Evolutionary conservation across 2,888 invertebrate species (phyloP).

Genomic region (Smittia sp.): DNA sequence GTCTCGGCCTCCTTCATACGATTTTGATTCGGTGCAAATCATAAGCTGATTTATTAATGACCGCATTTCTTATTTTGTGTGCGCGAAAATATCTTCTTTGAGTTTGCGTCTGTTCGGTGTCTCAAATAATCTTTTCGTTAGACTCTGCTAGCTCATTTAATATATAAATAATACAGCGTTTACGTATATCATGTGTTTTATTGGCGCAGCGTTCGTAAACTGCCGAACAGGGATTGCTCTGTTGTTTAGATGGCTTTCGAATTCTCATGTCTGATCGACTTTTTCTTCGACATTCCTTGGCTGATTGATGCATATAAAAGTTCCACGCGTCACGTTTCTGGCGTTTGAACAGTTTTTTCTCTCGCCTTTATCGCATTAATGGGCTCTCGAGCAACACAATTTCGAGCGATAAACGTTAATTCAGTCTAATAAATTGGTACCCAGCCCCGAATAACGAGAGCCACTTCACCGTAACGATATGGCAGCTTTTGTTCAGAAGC

Average conservation of each 20-base stretch:
- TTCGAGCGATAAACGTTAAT: background rate
- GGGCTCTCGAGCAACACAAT: background rate
- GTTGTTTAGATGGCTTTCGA: too few species aligned
- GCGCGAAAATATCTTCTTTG: background rate
- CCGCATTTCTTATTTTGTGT: constrained; percentile 14
- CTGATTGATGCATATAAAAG: background rate
- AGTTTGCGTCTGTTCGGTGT: background rate
- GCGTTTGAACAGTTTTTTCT: background rate
- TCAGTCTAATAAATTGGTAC: background rate
- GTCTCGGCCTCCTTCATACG: background rate
- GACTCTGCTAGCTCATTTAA: background rate
- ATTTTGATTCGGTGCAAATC: background rate
- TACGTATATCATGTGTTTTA: constrained; percentile 13
- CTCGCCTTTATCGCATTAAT: background rate
- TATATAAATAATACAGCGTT: constrained; percentile 9
- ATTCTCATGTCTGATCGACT: background rate
- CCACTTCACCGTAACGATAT: background rate
- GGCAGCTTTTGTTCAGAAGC: background rate
- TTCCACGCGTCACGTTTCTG: background rate
- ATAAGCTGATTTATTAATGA: constrained; percentile 37
- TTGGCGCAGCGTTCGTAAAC: background rate
- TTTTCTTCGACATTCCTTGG: background rate
- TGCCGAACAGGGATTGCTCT: background rate
- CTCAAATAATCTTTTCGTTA: background rate
- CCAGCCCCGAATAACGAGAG: background rate